Conservation (phyloP, 2,113 vertebrate species). For the Cromileptes altivelis region DNA sequence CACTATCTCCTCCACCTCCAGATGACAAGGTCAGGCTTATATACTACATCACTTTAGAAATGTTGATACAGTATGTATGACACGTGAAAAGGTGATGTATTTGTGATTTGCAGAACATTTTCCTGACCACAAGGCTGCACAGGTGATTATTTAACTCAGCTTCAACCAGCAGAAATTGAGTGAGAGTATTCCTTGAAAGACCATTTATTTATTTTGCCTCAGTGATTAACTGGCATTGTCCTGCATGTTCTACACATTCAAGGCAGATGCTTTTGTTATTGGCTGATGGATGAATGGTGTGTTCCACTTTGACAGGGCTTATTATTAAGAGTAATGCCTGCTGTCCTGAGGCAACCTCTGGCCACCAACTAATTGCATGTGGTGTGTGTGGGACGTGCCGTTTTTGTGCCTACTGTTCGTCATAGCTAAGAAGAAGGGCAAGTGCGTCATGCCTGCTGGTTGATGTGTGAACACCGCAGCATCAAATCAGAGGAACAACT, state of each 20-base stretch:
- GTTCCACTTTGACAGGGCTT: conserved; percentile 62
- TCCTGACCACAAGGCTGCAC: background rate
- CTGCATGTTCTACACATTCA: conserved; percentile 3
- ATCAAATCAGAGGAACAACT: conserved; percentile 24
- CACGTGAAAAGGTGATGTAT: no score
- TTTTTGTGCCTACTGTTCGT: conserved; percentile 22
- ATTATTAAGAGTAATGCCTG: conserved; percentile 77
- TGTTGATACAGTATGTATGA: no score
- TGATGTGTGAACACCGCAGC: conserved; percentile 29
- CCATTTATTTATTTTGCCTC: conserved; percentile 10
- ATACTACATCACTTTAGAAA: no score
- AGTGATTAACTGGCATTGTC: background rate
- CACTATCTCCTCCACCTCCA: no score
- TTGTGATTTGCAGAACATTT: no score
- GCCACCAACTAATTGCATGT: conserved; percentile 44
- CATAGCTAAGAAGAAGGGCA: conserved; percentile 33
- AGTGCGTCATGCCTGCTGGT: conserved; percentile 14
- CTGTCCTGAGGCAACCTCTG: conserved; percentile 57
- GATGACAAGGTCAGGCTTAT: no score
- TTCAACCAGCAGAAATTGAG: background rate
- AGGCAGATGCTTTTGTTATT: conserved; percentile 16
- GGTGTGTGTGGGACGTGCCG: conserved; percentile 51
- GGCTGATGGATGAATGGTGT: conserved; percentile 55
- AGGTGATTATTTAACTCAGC: background rate
- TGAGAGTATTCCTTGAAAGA: conserved; percentile 5